Evolutionary conservation across 2,888 invertebrate genomes (phyloP).

Genomic region (Perdita meconis): DNA sequence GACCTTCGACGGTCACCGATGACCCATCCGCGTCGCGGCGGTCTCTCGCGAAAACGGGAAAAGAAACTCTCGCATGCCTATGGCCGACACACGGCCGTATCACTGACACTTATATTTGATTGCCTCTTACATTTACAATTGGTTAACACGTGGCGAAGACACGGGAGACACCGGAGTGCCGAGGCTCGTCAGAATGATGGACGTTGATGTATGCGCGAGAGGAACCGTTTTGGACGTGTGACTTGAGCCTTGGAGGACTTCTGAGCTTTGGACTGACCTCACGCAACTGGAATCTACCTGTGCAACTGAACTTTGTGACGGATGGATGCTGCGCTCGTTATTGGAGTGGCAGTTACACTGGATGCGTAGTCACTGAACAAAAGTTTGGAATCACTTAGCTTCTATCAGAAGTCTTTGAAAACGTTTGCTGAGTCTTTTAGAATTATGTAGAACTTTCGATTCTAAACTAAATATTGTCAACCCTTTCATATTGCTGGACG

Average conservation of each 20-base stretch:
- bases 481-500: too few species aligned
- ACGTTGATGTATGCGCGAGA: constrained; percentile 20
- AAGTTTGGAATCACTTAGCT: too few species aligned
- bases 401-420: too few species aligned
- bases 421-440: too few species aligned
- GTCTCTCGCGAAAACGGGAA: constrained; percentile 24
- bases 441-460: background rate
- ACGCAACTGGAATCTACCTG: background rate
- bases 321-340: background rate
- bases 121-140: constrained; percentile 62
- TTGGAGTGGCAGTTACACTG: background rate
- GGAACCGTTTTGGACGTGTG: constrained; percentile 24
- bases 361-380: background rate
- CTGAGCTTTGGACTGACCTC: background rate
- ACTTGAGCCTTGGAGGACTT: constrained; percentile 15
- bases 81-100: constrained; percentile 19
- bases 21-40: constrained; percentile 5
- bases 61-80: constrained; percentile 33
- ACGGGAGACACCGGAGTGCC: constrained; percentile 1
- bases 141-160: constrained; percentile 37
- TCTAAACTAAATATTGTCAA: too few species aligned
- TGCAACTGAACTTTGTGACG: background rate
- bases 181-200: constrained; percentile 6
- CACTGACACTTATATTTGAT: constrained; percentile 67
- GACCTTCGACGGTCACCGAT: constrained; percentile 42